Percentiles rank a stretch among this genome's conserved stretches.
Evolutionary conservation across 2,888 invertebrate species (phyloP).

Genomic region (Agapetus fuscipes): DNA sequence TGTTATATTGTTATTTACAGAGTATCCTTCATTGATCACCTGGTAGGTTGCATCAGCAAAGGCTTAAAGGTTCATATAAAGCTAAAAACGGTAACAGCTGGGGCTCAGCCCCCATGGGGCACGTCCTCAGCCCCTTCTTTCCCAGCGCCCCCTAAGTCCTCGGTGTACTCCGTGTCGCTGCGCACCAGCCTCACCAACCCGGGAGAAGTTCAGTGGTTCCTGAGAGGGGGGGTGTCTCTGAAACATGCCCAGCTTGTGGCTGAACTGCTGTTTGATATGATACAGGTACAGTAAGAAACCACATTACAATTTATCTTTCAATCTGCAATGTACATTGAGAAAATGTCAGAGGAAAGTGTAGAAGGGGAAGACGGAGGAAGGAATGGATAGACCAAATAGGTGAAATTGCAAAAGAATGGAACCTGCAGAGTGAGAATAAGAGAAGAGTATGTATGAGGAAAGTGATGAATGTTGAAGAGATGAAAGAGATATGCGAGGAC

Average conservation of each 20-base stretch:
- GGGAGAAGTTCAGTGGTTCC: slow-evolving; percentile 62
- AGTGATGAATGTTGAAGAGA: no score
- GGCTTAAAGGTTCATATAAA: slow-evolving; percentile 79
- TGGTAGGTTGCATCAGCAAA: slow-evolving; percentile 85
- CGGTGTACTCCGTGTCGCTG: slow-evolving; percentile 42
- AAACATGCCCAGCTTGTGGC: slow-evolving; percentile 86
- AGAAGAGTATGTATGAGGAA: no score
- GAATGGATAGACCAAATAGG: no score
- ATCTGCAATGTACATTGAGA: slow-evolving; percentile 3
- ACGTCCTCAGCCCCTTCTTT: slow-evolving; percentile 1
- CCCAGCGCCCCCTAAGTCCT: slow-evolving; percentile 6
- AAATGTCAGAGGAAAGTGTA: no score
- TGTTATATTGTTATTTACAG: slow-evolving; percentile 35
- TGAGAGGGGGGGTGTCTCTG: slow-evolving; percentile 72
- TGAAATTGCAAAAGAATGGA: no score
- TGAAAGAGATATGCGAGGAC: no score
- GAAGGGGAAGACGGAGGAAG: no score
- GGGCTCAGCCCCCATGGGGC: slow-evolving; percentile 25
- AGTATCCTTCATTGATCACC: slow-evolving; percentile 77
- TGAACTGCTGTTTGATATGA: slow-evolving; percentile 82
- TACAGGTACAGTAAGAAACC: slow-evolving; percentile 54
- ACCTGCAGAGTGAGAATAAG: no score
- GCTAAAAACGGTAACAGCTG: slow-evolving; percentile 48
- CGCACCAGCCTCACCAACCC: slow-evolving; percentile 38
- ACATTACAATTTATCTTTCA: not conserved